Evolutionary conservation across 1,140 invertebrate genomes (phyloP), one percentile per base, ranked within the genome.

Genomic region (Melipona quadrifasciata): DNA sequence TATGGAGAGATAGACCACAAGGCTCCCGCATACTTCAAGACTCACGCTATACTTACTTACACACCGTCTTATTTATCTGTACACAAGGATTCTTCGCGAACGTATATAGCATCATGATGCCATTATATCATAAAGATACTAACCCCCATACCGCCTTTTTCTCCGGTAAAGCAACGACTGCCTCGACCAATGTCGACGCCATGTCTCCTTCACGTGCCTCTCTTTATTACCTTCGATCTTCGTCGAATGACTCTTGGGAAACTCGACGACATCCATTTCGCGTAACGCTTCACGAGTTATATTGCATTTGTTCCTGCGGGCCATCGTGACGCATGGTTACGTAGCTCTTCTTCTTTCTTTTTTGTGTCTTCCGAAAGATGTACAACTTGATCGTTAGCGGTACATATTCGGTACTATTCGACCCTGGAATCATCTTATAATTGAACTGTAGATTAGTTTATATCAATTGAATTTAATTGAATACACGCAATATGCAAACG

Each of bases 81-180:
- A 74, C 55, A 84, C 31, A 79, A 65, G 81, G 72, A 72, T 81
- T 81, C 2, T 17, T 57, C 55, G 47, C 39, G 58, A 24, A 27
- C 65, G 68, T 75, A 82, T 78, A 82, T 87, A 88, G 78, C 68
- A 57, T 71, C 64, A 84, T 71, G 83, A 73, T 87, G 83, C 84
- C 86, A 89, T 92, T 91, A 91, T 90, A 90, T 92, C 90, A 91
- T 91, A 91, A 90, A 91, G 83, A 84, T 91, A 91, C 80, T 80
- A 86, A 87, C 75, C 72, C 82, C 79, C 78, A 81, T 90, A 88
- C 87, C 84, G 84, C 90, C 83, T 91, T 87, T 91, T 90, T 86
- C 86, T 82, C 71, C 83, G 51, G 57, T 67, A 80, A 31, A 27
- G 74, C 80, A 47, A 75, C 72, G 57, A 47, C 47, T 58, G 21